phyloP scores from a whole-genome alignment of 2,888 invertebrate species.

The Coenonympha arcania region DNA sequence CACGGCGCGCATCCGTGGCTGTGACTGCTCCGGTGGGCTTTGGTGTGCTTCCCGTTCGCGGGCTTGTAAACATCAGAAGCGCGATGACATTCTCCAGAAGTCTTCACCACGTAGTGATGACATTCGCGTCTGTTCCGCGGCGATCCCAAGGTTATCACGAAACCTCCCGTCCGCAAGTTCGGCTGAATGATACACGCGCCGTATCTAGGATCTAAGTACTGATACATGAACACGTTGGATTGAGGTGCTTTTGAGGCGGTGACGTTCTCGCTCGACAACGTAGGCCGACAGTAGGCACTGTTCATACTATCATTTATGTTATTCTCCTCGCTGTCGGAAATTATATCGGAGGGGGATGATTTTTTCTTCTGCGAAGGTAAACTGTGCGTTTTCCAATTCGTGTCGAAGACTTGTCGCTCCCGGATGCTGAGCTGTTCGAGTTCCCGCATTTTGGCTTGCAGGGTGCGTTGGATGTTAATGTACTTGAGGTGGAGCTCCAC shows the following conservation, averaged over 20 bases:
- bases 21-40: constrained; percentile 54
- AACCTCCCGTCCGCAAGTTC: constrained; percentile 78
- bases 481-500: constrained; percentile 94
- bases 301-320: constrained; percentile 66
- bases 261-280: constrained; percentile 87
- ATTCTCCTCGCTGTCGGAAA: constrained; percentile 60
- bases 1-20: constrained; percentile 82
- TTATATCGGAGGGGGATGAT: constrained; percentile 69
- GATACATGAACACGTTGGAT: constrained; percentile 74
- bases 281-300: constrained; percentile 81
- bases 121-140: constrained; percentile 78
- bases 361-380: constrained; percentile 88
- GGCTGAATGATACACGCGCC: constrained; percentile 80
- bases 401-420: constrained; percentile 86
- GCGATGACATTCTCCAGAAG: constrained; percentile 52
- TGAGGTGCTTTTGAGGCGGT: constrained; percentile 66
- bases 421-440: constrained; percentile 85
- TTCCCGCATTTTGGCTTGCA: constrained; percentile 89
- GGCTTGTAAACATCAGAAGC: constrained; percentile 51
- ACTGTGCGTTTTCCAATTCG: constrained; percentile 93
- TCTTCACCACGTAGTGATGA: constrained; percentile 79
- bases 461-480: constrained; percentile 87
- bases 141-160: constrained; percentile 81
- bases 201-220: constrained; percentile 81
- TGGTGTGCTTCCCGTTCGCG: constrained; percentile 50